Conservation (phyloP, 2,797 vertebrate species). For the Octomys mimax region DNA sequence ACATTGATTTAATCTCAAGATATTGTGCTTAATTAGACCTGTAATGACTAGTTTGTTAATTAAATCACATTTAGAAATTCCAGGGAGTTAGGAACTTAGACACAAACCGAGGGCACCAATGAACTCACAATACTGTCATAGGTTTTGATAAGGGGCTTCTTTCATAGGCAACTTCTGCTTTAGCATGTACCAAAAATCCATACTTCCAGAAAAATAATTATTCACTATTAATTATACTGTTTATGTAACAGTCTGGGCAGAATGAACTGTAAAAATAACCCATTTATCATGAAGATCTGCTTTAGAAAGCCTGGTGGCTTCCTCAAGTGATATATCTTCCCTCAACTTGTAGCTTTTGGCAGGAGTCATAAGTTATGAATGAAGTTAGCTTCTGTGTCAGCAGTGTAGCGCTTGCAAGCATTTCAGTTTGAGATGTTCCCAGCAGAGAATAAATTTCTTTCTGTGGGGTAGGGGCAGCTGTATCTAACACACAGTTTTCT, state of each 20-base stretch:
- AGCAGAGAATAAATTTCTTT: constrained; percentile 2
- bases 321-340: background rate
- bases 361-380: background rate
- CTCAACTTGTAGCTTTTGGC: constrained; percentile 38
- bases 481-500: background rate
- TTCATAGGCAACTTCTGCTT: background rate
- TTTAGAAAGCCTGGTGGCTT: constrained; percentile 7
- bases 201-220: background rate
- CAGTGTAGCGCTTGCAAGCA: background rate
- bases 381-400: background rate
- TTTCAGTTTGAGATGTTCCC: background rate
- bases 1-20: background rate
- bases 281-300: background rate
- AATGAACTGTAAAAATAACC: constrained; percentile 33
- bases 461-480: background rate
- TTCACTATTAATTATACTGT: constrained; percentile 1
- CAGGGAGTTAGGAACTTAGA: background rate
- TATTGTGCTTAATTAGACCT: background rate
- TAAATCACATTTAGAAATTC: constrained; percentile 27
- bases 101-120: background rate
- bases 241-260: constrained; percentile 15
- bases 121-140: background rate
- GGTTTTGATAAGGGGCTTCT: background rate
- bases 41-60: constrained; percentile 14
- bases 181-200: background rate